Percentiles rank a stretch among this genome's conserved stretches.
Conservation (phyloP, 2,113 vertebrate genomes). For the Dicentrarchus labrax region DNA sequence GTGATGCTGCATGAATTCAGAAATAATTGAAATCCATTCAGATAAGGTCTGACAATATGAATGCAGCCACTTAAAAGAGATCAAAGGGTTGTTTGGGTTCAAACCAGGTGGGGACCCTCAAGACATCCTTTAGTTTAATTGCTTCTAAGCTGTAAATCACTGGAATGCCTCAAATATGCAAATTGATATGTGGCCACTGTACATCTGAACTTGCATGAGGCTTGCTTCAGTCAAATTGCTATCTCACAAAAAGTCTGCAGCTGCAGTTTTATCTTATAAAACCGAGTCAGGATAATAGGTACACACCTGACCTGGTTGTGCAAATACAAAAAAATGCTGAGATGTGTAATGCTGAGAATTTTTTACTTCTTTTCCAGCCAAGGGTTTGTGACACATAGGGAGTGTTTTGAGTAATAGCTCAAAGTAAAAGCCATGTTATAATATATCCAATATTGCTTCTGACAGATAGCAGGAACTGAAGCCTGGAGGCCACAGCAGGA, state of each 20-base stretch:
- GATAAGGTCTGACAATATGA: conserved; percentile 64
- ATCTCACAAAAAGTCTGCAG: conserved; percentile 40
- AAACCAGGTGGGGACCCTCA: conserved; percentile 79
- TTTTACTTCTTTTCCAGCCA: background rate
- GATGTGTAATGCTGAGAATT: background rate
- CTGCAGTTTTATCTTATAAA: conserved; percentile 47
- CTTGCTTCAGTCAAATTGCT: conserved; percentile 42
- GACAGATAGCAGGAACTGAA: conserved; percentile 30
- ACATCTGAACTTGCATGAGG: conserved; percentile 44
- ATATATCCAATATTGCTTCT: conserved; percentile 8
- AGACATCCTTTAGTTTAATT: conserved; percentile 79
- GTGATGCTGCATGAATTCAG: conserved; percentile 63
- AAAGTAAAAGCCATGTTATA: conserved; percentile 19
- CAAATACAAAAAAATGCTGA: conserved; percentile 32
- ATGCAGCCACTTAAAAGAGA: conserved; percentile 68
- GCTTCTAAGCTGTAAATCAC: conserved; percentile 75
- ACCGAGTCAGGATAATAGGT: conserved; percentile 20
- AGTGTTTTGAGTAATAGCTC: conserved; percentile 7
- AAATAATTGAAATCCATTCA: conserved; percentile 74
- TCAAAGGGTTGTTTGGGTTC: conserved; percentile 75
- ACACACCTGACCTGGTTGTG: conserved; percentile 45
- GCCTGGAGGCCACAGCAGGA: conserved; percentile 31
- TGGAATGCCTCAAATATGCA: conserved; percentile 73
- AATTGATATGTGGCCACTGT: conserved; percentile 47
- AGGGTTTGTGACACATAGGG: background rate